Evolutionary conservation across 2,888 invertebrate species (phyloP).

Genomic region (Thymelicus sylvestris): DNA sequence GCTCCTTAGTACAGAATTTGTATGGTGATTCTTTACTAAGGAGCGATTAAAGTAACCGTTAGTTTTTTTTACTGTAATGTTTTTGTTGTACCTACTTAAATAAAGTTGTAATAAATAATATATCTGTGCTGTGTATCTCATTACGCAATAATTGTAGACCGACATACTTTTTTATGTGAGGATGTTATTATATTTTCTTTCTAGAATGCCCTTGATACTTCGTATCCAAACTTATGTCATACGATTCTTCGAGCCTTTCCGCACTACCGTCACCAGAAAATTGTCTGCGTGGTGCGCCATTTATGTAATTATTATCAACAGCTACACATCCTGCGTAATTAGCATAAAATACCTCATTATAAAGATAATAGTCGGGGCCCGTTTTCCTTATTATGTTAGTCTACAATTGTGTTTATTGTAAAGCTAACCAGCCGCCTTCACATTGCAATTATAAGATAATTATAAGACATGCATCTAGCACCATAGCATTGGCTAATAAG

Average conservation of each 20-base stretch:
- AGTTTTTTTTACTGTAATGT: too few relatives aligned
- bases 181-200: not conserved
- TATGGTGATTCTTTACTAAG: too few relatives aligned
- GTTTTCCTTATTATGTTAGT: constrained; percentile 68
- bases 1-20: too few relatives aligned
- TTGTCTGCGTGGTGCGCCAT: constrained; percentile 63
- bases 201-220: not conserved
- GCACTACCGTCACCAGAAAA: constrained; percentile 73
- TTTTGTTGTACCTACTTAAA: too few relatives aligned
- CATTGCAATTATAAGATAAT: constrained; percentile 34
- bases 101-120: too few relatives aligned
- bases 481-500: too few relatives aligned
- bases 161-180: not conserved
- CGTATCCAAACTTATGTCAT: constrained; percentile 1
- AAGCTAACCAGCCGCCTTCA: constrained; percentile 19
- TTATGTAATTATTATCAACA: constrained; percentile 72
- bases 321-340: constrained; percentile 75
- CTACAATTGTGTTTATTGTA: constrained; percentile 14
- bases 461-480: not conserved
- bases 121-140: too few relatives aligned
- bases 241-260: constrained; percentile 54
- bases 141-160: too few relatives aligned
- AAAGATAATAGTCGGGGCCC: constrained; percentile 65
- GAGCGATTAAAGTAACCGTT: too few relatives aligned
- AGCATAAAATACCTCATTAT: constrained; percentile 80